Evolutionary conservation across 92 coral and sea anemone species (phyloP), one percentile per base, ranked within the genome.

Genomic region (Siderastrea siderea): DNA sequence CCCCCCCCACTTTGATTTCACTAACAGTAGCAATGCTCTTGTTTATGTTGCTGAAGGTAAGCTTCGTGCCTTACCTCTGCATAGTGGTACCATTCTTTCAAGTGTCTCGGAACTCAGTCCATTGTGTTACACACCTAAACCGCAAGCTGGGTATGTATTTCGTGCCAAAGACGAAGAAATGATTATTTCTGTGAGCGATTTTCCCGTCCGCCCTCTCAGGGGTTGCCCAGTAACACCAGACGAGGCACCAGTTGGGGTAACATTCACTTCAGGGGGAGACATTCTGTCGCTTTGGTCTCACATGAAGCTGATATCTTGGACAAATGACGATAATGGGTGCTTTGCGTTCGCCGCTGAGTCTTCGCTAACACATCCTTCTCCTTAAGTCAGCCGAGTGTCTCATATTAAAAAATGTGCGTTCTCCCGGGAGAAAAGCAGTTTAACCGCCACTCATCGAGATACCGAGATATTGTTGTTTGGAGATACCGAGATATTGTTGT

Each of bases 1-100:
- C n/a, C n/a, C n/a, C n/a, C n/a, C n/a, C n/a, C n/a, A 64, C 0
- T 65, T 63, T 79, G 84, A 14, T 43, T 79, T 79, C 38, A 79
- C 74, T 2, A 12, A 19, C 47, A 38, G 19, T 9, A 19, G 14
- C 7, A 16, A 3, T 7, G 8, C 49, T 79, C 6, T 79, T 5
- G 5, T 79, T 0, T 79, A 64, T 14, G 17, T 49, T 2, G 65
- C 59, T 10, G n/a, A 3, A 2, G 4, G 65, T 6, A 51, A 4
- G 1, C 49, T 79, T 43, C 73, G 48, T 3, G 84, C 84, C 26
- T 7, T 79, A 0, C 5, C 10, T 64, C 84, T 79, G 0, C 17
- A 66, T 46, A 64, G 61, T 64, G 84, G 84, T 19, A 64, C 12
- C 61, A 65, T 50, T 50, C 74, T 79, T 0, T 48, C 38, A 64